Evolutionary conservation across 2,888 invertebrate species (phyloP), one percentile per base, ranked within the genome.

Genomic region (Eupithecia abbreviata): DNA sequence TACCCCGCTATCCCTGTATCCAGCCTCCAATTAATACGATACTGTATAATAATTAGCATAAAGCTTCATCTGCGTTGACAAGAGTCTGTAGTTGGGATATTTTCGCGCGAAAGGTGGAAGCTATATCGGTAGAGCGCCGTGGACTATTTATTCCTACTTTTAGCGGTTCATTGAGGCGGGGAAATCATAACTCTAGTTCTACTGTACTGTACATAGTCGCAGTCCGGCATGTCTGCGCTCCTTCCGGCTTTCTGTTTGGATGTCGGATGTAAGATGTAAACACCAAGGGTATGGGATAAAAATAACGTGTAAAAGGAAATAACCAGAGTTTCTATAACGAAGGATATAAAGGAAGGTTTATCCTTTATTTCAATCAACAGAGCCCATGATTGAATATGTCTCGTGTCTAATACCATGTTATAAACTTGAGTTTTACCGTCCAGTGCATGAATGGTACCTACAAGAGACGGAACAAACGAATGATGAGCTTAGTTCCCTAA

Each of bases 61-160:
- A 78, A 81, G 82, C 70, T 72, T 75, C 72, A 73, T 79, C 74
- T 82, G 68, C 76, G 62, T 71, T 80, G 79, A 78, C 78, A 73
- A 75, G 47, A 65, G 72, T 75, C n/a, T 49, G 73, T 70, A 70
- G 75, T 80, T 79, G 73, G 30, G 77, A 78, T 71, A 65, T 65
- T 77, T 81, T 62, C 71, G 79, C 72, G 71, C 74, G 78, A 71
- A 74, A 71, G 45, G 66, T 62, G 42, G 45, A 69, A 69, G 74
- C 83, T 83, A 82, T 83, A 83, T 83, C 66, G 78, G 82, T 82
- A 77, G 55, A 71, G 75, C 74, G 71, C 67, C 79, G 74, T 76
- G 86, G 87, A 90, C 90, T 91, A 91, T 90, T 90, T 90, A 88
- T 89, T 87, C 85, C 87, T 85, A 85, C 86, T 89, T 89, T 87